phyloP scores from a whole-genome alignment of 2,113 vertebrate species.

The Equus quagga region DNA sequence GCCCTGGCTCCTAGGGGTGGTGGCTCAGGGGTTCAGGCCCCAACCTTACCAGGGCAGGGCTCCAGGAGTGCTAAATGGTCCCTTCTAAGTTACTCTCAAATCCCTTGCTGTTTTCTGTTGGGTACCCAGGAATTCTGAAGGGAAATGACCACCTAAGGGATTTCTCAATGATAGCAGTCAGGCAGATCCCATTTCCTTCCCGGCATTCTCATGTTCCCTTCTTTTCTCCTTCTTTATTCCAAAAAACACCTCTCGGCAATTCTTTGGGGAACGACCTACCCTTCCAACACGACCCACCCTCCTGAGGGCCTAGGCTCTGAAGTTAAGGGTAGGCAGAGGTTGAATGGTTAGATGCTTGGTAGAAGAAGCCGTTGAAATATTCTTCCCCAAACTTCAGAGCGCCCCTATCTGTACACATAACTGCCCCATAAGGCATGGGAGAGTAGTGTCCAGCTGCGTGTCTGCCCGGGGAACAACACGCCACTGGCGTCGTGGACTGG shows the following conservation, averaged over 20 bases:
- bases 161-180: conserved; percentile 45
- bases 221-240: neutral
- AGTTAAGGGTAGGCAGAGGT: conserved; percentile 56
- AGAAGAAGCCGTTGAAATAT: conserved; percentile 63
- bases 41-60: neutral
- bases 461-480: conserved; percentile 1
- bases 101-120: neutral
- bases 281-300: conserved; percentile 38
- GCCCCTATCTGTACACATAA: conserved; percentile 49
- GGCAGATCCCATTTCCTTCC: conserved; percentile 57
- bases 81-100: neutral
- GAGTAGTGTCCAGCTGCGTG: conserved; percentile 59
- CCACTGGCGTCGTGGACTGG: conserved; percentile 58
- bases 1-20: neutral
- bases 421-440: conserved; percentile 55
- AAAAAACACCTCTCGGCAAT: neutral
- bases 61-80: neutral
- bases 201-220: neutral
- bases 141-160: conserved; percentile 36
- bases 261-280: neutral
- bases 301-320: conserved; percentile 32
- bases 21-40: neutral
- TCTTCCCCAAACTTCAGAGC: conserved; percentile 78
- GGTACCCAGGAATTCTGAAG: neutral
- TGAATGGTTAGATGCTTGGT: conserved; percentile 47